Conservation (phyloP, 2,797 vertebrate species). For the Toxotes lorentzi region DNA sequence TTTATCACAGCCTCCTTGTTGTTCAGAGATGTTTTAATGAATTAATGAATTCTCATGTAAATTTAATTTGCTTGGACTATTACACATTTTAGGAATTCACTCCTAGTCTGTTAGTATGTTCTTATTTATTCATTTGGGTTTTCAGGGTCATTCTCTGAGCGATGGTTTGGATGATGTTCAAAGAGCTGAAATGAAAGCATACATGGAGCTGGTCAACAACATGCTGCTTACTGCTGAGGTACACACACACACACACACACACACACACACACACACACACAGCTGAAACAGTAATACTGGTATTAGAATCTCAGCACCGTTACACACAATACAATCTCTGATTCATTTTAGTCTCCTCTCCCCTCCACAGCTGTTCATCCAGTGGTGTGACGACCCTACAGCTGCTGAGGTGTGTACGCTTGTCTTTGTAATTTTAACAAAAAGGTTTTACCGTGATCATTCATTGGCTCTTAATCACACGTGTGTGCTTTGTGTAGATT, state of each 20-base stretch:
- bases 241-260: constrained; percentile 30
- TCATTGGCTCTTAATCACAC: not conserved
- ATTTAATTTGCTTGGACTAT: not conserved
- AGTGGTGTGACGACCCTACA: constrained; percentile 97
- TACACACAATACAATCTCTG: constrained; percentile 69
- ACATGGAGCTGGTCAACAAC: constrained; percentile 99
- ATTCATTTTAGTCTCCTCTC: not conserved
- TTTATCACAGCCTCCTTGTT: not conserved
- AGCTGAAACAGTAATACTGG: not conserved
- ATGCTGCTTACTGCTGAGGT: constrained; percentile 98
- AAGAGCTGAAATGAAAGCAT: constrained; percentile 99
- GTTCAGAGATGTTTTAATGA: not conserved
- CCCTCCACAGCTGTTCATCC: constrained; percentile 91
- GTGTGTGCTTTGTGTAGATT: constrained; percentile 83
- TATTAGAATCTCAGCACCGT: not conserved
- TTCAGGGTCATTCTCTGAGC: constrained; percentile 95
- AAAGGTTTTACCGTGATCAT: not conserved
- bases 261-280: constrained; percentile 12
- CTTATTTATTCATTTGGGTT: not conserved
- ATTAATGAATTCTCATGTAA: not conserved
- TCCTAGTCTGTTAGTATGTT: not conserved
- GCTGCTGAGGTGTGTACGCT: constrained; percentile 89
- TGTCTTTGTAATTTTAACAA: not conserved
- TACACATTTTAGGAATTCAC: not conserved
- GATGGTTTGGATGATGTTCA: constrained; percentile 95